A percentile compares a stretch with the other conserved stretches of the same genome.
Evolutionary conservation across 2,113 vertebrate genomes (phyloP).

Genomic region (Loxodonta africana): DNA sequence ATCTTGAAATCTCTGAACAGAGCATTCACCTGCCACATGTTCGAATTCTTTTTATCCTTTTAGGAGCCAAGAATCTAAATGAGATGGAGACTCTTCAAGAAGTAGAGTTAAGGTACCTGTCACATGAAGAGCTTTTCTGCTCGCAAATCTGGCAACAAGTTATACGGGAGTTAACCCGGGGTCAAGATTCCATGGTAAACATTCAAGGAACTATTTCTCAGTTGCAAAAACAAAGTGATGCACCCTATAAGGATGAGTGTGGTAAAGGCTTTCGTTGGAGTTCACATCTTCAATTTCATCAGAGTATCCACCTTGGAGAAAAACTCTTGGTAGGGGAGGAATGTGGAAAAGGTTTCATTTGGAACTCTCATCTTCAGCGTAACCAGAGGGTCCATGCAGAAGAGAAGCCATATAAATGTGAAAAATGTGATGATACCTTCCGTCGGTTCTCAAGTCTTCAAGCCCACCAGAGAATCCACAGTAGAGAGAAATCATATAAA

Average conservation of each 20-base stretch:
- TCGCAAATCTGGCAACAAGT: conserved; percentile 73
- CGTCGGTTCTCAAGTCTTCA: conserved; percentile 71
- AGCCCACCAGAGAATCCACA: conserved; percentile 78
- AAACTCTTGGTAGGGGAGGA: background rate
- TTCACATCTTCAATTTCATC: background rate
- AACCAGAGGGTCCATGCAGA: background rate
- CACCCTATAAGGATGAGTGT: background rate
- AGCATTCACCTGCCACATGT: background rate
- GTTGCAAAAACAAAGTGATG: background rate
- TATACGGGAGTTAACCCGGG: conserved; percentile 37
- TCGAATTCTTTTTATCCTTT: conserved; percentile 60
- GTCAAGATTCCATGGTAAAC: background rate
- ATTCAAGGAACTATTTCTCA: background rate
- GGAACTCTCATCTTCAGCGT: background rate
- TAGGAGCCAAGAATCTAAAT: conserved; percentile 66
- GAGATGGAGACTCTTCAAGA: conserved; percentile 50
- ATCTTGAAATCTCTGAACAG: background rate
- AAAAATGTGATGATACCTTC: conserved; percentile 62
- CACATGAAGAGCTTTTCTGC: conserved; percentile 62
- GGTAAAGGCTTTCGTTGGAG: background rate
- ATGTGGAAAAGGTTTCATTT: background rate
- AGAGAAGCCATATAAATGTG: conserved; percentile 77
- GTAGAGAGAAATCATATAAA: conserved; percentile 35
- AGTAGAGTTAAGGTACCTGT: background rate
- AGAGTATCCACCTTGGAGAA: background rate